Evolutionary conservation across 1,140 invertebrate species (phyloP), one percentile per base, ranked within the genome.

Genomic region (Papilio helenus): DNA sequence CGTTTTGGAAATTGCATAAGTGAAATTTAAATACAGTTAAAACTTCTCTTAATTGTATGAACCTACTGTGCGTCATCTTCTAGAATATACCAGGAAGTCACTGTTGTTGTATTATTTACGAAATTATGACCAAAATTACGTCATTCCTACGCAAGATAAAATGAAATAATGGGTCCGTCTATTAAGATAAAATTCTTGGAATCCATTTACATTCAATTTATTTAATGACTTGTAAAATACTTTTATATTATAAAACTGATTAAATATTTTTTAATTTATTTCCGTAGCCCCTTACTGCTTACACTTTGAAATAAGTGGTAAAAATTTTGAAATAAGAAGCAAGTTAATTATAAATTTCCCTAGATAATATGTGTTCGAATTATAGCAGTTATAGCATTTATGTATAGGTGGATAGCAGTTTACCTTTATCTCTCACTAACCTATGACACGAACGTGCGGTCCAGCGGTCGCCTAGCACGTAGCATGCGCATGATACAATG

Each of bases 401-500:
- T 39, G 7, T 12, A 61, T 29, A 68, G 23, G 14, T 26, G 61
- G 23, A 34, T 16, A 18, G 26, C 26, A 29, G 26, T 34, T 16
- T 68, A 68, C 39, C 39, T 74, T 74, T 74, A 74, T 74, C 72
- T 73, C n/a, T 9, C n/a, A 72, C 34, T 74, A 74, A 74, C 72
- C 72, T 74, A 16, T 74, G 72, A 74, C 72, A 74, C 42, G 18
- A 49, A n/a, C 34, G 34, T 39, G 18, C n/a, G 1, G 44, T 74
- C 12, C 20, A 74, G 20, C 20, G 72, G 12, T 72, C 20, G 71
- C 10, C 20, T 29, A n/a, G 10, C 72, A 74, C 34, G 58, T 12
- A 71, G 16, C 71, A 39, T 46, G 49, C 26, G 76, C 76, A 44
- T 68, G 76, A 71, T 23, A n/a, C 44, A 34, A 78, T 55, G 58